These are phyloP conservation scores for Ibycter americanus DNA, from an alignment of 2,797 vertebrate genomes.

Conservation along the genomic window DNA sequence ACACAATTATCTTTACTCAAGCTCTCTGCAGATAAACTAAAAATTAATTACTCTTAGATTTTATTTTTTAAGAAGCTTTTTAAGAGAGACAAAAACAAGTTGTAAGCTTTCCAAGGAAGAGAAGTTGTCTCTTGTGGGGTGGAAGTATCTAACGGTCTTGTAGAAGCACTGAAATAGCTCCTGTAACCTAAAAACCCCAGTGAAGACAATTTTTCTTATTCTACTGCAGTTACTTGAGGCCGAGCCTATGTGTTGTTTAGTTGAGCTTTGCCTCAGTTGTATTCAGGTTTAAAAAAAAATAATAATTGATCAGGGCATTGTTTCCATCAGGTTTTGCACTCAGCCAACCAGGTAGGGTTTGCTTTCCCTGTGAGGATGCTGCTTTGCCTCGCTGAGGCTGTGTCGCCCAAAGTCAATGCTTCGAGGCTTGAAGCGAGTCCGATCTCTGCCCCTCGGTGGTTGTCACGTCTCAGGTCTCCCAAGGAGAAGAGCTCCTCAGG, in stretches of 20 bases:
- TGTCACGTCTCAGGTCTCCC: accelerated
- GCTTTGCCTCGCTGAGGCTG: background rate
- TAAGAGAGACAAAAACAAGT: background rate
- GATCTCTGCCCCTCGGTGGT: background rate
- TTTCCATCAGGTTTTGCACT: background rate
- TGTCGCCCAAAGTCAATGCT: background rate
- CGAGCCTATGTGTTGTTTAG: background rate
- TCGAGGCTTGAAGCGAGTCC: background rate
- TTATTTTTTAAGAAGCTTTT: background rate
- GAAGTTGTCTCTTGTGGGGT: background rate
- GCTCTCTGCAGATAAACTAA: background rate
- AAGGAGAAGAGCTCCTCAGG: background rate
- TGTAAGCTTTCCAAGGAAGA: background rate
- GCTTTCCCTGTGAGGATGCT: background rate
- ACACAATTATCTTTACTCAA: background rate
- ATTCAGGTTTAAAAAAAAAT: background rate
- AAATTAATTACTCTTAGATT: background rate
- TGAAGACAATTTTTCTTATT: background rate
- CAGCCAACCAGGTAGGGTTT: background rate
- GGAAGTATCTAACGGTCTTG: background rate
- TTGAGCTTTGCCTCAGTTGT: background rate
- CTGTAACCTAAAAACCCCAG: background rate
- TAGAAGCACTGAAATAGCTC: background rate
- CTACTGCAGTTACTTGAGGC: background rate
- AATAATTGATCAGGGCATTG: background rate